Percentiles rank a stretch among this genome's conserved stretches.
Conservation (phyloP, 2,888 invertebrate species). For the Allacma fusca region DNA sequence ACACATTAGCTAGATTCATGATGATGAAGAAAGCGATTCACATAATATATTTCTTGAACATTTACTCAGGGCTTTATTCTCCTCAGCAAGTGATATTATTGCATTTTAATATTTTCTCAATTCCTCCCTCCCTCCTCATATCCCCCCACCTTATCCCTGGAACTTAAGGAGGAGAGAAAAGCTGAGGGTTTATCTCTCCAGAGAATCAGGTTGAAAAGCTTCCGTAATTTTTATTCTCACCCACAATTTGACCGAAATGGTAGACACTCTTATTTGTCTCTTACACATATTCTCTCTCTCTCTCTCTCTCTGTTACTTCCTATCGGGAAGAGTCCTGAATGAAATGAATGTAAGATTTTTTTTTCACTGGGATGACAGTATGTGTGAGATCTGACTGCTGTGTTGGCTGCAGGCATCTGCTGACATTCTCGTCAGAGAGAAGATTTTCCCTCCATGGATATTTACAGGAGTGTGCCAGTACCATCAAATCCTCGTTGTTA, state of each 20-base stretch:
- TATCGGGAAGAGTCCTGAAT: too few species aligned
- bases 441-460: background rate
- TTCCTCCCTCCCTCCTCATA: conserved; percentile 21
- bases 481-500: conserved; percentile 38
- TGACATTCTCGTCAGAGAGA: conserved; percentile 13
- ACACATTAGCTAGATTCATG: conserved; percentile 22
- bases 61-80: conserved; percentile 29
- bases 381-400: background rate
- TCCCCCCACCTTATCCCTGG: background rate
- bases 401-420: conserved; percentile 15
- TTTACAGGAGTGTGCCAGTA: background rate
- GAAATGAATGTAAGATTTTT: too few species aligned
- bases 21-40: conserved; percentile 22
- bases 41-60: conserved; percentile 1
- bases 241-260: conserved; percentile 11
- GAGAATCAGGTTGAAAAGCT: background rate
- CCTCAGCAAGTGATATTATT: conserved; percentile 10
- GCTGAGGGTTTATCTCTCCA: background rate
- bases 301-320: too few species aligned
- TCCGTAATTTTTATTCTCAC: background rate
- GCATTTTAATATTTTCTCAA: conserved; percentile 36
- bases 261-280: conserved; percentile 4
- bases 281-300: too few species aligned
- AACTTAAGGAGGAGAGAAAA: background rate
- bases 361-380: background rate